Evolutionary conservation across 2,888 invertebrate species (phyloP), one percentile per base, ranked within the genome.

Genomic region (Macaria notata): DNA sequence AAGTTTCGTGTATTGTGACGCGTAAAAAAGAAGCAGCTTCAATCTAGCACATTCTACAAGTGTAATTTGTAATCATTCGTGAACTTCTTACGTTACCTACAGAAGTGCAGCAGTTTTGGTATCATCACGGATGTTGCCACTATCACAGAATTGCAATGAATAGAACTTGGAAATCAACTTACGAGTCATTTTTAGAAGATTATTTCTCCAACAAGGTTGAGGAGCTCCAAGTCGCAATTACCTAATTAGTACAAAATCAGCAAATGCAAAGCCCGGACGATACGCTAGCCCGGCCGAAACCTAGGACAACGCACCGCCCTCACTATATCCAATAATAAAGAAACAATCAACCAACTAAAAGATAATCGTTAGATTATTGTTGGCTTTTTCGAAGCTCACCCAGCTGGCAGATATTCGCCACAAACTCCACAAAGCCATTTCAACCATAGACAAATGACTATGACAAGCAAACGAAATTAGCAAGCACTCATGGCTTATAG

Each of bases 281-380:
- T 90, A 91, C 91, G 91, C 88, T 88, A 84, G 85, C 81, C 89
- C 85, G 90, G 91, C 76, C 89, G 88, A 88, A 87, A 90, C 91
- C 91, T 86, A 83, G 83, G 86, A 89, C 88, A 87, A 90, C 90
- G 90, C 91, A 91, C 91, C 91, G 91, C 88, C 91, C 88, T 79
- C 71, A 76, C 75, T 82, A 70, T 77, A 68, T 68, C 78, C 82
- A 81, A 85, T 83, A 68, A 74, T 70, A 81, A 83, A 81, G 68
- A 69, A 83, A 79, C 81, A 77, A 80, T 69, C 78, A 82, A 80
- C 76, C 75, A 87, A 87, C 77, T 79, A 83, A 86, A 86, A 80
- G 72, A 79, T 72, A 83, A 78, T 71, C 61, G 65, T 64, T 77
- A 75, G 78, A 43, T 44, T 50, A 19, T 72, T 55, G 63, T 63